Evolutionary conservation across 2,888 invertebrate species (phyloP).

Genomic region (Apamea monoglypha): DNA sequence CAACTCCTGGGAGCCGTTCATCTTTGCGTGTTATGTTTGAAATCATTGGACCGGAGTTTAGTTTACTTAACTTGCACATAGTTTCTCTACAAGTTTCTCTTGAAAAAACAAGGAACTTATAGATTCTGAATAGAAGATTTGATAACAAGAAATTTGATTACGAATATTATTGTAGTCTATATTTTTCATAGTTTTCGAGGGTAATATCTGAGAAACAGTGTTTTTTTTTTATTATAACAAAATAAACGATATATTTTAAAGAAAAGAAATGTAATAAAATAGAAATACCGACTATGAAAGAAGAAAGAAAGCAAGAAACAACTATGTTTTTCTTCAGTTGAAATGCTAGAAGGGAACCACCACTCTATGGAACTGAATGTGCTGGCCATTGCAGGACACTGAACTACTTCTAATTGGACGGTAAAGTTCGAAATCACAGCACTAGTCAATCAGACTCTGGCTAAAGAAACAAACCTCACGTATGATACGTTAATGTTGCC

Average conservation of each 20-base stretch:
- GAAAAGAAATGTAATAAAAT: not conserved
- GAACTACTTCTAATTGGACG: not conserved
- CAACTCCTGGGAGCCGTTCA: slow-evolving; percentile 22
- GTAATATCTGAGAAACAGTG: not conserved
- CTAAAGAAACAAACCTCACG: not conserved
- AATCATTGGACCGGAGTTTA: slow-evolving; percentile 26
- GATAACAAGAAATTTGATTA: slow-evolving; percentile 1
- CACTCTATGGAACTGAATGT: not conserved
- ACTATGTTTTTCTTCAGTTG: not conserved
- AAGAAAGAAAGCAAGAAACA: not conserved
- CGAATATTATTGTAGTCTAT: slow-evolving; percentile 1
- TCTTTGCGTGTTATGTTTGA: slow-evolving; percentile 25
- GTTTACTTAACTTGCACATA: slow-evolving; percentile 19
- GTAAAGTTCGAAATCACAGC: not conserved
- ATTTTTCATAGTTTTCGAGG: not conserved
- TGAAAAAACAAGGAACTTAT: slow-evolving; percentile 29
- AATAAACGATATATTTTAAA: not conserved
- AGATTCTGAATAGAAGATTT: slow-evolving; percentile 3
- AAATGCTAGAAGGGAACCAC: not conserved
- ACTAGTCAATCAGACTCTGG: not conserved
- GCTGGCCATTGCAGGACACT: not conserved
- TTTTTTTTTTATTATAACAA: not conserved
- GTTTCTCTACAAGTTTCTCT: slow-evolving; percentile 23
- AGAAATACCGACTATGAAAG: not conserved
- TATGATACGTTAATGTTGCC: not conserved